These are phyloP conservation scores for Grammomys surdaster DNA, from an alignment of 2,113 vertebrate species.

Conservation along the genomic window DNA sequence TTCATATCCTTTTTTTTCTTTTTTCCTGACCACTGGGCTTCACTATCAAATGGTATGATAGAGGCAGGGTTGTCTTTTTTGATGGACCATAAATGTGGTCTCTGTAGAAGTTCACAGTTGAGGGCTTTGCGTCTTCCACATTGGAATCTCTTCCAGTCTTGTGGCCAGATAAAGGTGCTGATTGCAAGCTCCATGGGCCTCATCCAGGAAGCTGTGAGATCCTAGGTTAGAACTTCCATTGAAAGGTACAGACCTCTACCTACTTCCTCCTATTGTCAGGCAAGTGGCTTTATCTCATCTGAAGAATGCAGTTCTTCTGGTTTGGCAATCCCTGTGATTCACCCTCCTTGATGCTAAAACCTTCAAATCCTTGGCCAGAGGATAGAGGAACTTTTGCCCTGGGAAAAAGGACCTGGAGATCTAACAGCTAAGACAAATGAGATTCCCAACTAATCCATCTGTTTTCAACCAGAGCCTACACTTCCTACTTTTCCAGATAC, in stretches of 20 bases:
- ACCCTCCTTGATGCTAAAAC: not conserved
- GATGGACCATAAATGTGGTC: not conserved
- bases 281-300: not conserved
- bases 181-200: not conserved
- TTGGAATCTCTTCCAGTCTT: not conserved
- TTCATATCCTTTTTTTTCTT: not conserved
- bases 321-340: not conserved
- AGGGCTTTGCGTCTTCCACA: not conserved
- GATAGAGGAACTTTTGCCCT: not conserved
- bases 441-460: not conserved
- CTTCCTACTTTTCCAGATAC: slow-evolving; percentile 16
- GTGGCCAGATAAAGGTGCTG: not conserved
- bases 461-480: not conserved
- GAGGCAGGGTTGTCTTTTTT: not conserved
- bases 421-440: not conserved
- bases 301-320: not conserved
- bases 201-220: not conserved
- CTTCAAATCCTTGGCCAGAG: not conserved
- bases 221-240: not conserved
- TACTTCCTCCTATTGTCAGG: not conserved
- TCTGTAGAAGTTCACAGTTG: not conserved
- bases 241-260: not conserved
- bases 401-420: not conserved
- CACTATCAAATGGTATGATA: too few species aligned
- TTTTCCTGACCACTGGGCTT: not conserved